Evolutionary conservation across 2,888 invertebrate species (phyloP), one percentile per base, ranked within the genome.

Genomic region (Ditylenchus weischeri): DNA sequence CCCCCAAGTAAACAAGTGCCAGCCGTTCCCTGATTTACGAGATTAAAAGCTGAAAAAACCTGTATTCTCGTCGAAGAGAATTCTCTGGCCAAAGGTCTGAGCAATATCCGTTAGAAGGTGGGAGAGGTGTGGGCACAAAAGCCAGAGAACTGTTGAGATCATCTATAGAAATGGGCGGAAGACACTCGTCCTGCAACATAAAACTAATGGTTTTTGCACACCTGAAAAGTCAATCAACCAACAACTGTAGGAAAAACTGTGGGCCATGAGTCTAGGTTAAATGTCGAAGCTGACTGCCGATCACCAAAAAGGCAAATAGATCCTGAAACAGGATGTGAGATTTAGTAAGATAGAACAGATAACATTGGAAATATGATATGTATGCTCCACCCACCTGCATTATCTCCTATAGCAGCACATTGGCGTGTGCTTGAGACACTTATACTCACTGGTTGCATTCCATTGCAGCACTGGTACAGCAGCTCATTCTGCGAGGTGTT

Each of bases 41-140:
- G 1, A 10, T 23, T 59, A 21, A 59, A 29, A 21, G 23, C n/a
- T 29, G 7, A 62, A 67, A 64, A 36, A 57, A 68, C 68, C 65
- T 38, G 50, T 11, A 69, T 10, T 49, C 38, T n/a, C 43, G 68
- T 13, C 29, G 23, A 21, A 58, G 21, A 19, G 38, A 23, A 13
- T 49, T 35, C 13, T 68, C 68, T 18, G 66, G 51, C 68, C 68
- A 68, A 29, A 50, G 15, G 36, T 68, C 68, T 21, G 68, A 68
- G 38, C 68, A 69, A 47, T 68, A 68, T 18, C 43, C 38, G 7
- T 23, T 62, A 11, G 38, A n/a, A 36, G 38, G 48, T 10, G 62
- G 62, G 13, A 62, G 62, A n/a, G 48, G 62, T 23, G 48, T 21
- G 48, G 62, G 62, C n/a, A 62, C 48, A 13, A 36, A n/a, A 23